Percentiles rank a stretch among this genome's conserved stretches.
Evolutionary conservation across 2,113 vertebrate genomes (phyloP).

Genomic region (Manacus vitellinus): DNA sequence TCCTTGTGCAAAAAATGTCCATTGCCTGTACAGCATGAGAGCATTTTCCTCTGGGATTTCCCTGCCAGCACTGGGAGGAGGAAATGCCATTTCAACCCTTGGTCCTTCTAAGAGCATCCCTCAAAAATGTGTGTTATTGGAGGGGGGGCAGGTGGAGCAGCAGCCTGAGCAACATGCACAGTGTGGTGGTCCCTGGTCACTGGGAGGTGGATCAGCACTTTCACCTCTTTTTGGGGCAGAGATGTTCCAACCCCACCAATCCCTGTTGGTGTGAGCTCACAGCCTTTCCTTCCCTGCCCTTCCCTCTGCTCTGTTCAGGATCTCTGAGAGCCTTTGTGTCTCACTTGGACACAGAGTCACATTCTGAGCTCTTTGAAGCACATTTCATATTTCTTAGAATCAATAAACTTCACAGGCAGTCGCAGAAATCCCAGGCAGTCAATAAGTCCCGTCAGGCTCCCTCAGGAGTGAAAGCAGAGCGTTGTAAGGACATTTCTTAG

Average conservation of each 20-base stretch:
- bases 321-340: constrained; percentile 9
- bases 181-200: neutral
- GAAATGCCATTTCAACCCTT: neutral
- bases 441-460: neutral
- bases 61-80: neutral
- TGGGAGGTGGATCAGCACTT: neutral
- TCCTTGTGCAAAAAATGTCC: neutral
- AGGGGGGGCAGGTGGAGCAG: neutral
- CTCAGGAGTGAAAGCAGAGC: constrained; percentile 7
- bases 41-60: neutral
- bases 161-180: neutral
- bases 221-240: neutral
- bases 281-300: neutral
- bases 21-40: neutral
- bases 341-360: constrained; percentile 2
- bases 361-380: constrained; percentile 47
- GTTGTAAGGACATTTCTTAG: constrained; percentile 11
- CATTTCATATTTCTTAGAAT: constrained; percentile 57
- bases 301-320: neutral
- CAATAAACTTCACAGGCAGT: constrained; percentile 43
- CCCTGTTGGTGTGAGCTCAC: neutral
- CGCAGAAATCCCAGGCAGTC: constrained; percentile 45
- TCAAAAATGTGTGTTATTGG: neutral
- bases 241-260: neutral
- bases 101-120: neutral